Percentiles rank a stretch among this genome's conserved stretches.
These are phyloP conservation scores for Drosophila nigromelanica DNA, from an alignment of 1,140 invertebrate species.

Conservation along the genomic window DNA sequence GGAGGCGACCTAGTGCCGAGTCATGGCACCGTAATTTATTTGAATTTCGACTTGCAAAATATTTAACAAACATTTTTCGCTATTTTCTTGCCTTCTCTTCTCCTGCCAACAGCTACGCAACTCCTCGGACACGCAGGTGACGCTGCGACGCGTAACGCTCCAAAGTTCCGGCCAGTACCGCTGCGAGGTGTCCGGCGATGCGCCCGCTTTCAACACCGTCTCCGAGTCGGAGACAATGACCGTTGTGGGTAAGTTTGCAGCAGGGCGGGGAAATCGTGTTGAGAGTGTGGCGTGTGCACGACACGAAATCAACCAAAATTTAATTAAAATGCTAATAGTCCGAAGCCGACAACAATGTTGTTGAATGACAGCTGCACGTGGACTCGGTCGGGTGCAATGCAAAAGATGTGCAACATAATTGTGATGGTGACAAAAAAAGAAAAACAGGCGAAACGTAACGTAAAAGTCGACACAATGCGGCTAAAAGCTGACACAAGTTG, in stretches of 20 bases:
- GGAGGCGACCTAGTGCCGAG: constrained; percentile 37
- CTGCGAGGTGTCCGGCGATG: constrained; percentile 92
- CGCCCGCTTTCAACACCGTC: constrained; percentile 90
- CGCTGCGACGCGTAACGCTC: constrained; percentile 88
- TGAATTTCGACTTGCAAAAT: constrained; percentile 43
- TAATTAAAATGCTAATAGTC: constrained; percentile 82
- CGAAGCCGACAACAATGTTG: constrained; percentile 67
- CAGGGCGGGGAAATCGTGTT: no score
- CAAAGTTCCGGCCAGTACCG: constrained; percentile 89
- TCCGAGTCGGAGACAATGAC: constrained; percentile 89
- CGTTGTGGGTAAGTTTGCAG: constrained; percentile 88
- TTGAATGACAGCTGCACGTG: constrained; percentile 58
- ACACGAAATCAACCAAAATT: constrained; percentile 64
- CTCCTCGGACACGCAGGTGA: constrained; percentile 88
- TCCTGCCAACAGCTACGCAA: constrained; percentile 86
- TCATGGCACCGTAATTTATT: constrained; percentile 66
- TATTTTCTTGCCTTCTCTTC: constrained; percentile 18
- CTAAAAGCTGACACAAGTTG: constrained; percentile 39
- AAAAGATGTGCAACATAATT: constrained; percentile 69
- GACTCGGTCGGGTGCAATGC: constrained; percentile 19
- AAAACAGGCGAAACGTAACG: constrained; percentile 14
- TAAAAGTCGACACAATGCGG: constrained; percentile 3
- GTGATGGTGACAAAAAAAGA: constrained; percentile 22
- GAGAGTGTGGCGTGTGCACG: constrained; percentile 10
- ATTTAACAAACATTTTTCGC: constrained; percentile 41